phyloP scores from a whole-genome alignment of 2,113 vertebrate genomes.

The Equus quagga region DNA sequence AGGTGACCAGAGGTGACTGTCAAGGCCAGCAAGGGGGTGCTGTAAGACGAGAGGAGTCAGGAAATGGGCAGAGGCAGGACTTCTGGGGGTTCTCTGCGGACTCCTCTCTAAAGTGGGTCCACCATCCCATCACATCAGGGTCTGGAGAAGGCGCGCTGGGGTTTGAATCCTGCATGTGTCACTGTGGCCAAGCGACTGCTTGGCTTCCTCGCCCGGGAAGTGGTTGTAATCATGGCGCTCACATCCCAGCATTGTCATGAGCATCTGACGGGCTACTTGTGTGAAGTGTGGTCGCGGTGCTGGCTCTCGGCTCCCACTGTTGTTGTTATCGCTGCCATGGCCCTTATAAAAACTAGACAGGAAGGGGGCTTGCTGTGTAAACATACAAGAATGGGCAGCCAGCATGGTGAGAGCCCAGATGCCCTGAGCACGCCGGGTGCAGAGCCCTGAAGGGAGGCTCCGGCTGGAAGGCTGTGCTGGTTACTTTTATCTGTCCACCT shows the following conservation, averaged over 20 bases:
- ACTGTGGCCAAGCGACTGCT: accelerated
- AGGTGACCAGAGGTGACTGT: no score
- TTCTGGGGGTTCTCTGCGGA: not conserved
- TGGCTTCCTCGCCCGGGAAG: not conserved
- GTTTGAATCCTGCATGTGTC: not conserved
- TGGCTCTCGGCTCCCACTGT: not conserved
- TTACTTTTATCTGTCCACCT: not conserved
- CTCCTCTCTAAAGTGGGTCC: not conserved
- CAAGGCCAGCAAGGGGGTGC: not conserved
- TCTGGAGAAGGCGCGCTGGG: not conserved
- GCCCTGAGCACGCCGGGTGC: not conserved
- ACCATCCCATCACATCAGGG: not conserved
- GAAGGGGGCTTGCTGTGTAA: not conserved
- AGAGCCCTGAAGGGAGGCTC: not conserved
- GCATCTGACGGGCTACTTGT: no score
- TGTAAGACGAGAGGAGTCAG: not conserved
- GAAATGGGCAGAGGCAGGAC: not conserved
- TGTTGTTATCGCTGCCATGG: accelerated
- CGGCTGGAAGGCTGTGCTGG: not conserved
- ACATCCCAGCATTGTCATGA: accelerated
- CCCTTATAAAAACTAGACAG: not conserved
- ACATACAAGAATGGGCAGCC: not conserved
- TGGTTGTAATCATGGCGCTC: no score
- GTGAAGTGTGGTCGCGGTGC: not conserved
- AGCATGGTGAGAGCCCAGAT: not conserved